These are phyloP conservation scores for Bungarus multicinctus DNA, from an alignment of 2,113 vertebrate genomes.

Conservation along the genomic window DNA sequence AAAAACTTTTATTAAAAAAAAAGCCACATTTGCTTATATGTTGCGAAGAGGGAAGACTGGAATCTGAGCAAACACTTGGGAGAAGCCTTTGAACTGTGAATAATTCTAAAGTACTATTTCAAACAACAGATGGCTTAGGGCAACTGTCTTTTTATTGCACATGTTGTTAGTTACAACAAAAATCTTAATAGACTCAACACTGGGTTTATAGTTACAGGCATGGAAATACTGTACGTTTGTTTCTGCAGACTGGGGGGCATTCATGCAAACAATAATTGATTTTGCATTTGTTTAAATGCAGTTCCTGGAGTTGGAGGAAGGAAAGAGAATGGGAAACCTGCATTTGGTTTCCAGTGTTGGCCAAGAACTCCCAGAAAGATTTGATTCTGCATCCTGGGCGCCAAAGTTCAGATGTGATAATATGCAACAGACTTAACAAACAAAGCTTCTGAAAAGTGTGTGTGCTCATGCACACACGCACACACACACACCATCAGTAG, in stretches of 20 bases:
- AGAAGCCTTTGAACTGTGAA: background rate
- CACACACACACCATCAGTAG: background rate
- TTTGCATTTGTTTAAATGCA: background rate
- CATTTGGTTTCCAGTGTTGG: background rate
- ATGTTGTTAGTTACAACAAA: background rate
- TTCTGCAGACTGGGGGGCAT: background rate
- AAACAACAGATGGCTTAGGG: background rate
- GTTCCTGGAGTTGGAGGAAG: background rate
- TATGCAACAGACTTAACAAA: background rate
- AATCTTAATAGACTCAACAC: background rate
- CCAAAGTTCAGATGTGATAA: background rate
- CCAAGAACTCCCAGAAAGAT: background rate
- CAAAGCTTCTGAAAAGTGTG: background rate
- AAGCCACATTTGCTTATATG: background rate
- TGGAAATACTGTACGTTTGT: background rate
- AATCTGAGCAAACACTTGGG: too few species aligned
- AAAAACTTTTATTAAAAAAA: background rate
- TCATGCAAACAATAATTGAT: background rate
- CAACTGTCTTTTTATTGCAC: background rate
- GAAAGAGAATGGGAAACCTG: background rate
- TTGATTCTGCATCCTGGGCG: background rate
- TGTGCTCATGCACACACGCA: accelerated
- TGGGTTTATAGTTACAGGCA: background rate
- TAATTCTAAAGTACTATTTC: background rate
- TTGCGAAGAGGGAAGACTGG: background rate